Base-by-base conservation (phyloP, 2,113 vertebrate species). In the Steatornis caripensis region DNA sequence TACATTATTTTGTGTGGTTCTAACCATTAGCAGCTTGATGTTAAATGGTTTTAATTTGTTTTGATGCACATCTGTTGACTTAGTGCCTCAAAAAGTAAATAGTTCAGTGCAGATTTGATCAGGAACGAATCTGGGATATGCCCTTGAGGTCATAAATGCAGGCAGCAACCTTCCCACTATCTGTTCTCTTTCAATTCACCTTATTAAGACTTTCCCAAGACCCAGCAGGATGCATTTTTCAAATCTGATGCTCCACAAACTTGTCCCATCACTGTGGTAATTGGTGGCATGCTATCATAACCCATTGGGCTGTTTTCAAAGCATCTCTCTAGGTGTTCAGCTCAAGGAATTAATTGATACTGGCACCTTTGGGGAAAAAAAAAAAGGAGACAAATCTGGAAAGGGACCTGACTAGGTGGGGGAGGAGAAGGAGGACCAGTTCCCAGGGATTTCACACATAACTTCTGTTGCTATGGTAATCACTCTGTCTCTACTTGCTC, bases 381-480 rank as follows among this genome's bases (percentile, higher is more conserved):
- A 45, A 61, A 27, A 49, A 13, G 4, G 34, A 87, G 41, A 87
- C 32, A 71, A 90, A 93, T n/a, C 54, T 89, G 90, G 96, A 97
- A 94, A 94, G 60, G 46, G 75, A 95, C 87, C 76, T 96, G 80
- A 96, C 96, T 92, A 77, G 74, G 54, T 36, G 77, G 89, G 83
- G 75, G 76, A 87, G 78, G 72, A 84, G 94, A 65, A 87, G 76
- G 84, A 97, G 77, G 83, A 89, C 26, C 0, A 0, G 60, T 97
- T 97, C 95, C 83, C 97, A 96, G 70, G 80, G 96, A 84, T 97
- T 97, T 96, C 92, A 90, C 74, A 95, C 92, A 86, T 93, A 97
- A 75, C 94, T 95, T 95, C 91, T 78, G 96, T 97, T 98, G 96
- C 97, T 89, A 98, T 97, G 94, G 94, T 93, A 96, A 97, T 97